These are phyloP conservation scores for Ephydatia muelleri DNA, from an alignment of 37 sponge, comb jelly and placozoan species.

Conservation along the genomic window DNA sequence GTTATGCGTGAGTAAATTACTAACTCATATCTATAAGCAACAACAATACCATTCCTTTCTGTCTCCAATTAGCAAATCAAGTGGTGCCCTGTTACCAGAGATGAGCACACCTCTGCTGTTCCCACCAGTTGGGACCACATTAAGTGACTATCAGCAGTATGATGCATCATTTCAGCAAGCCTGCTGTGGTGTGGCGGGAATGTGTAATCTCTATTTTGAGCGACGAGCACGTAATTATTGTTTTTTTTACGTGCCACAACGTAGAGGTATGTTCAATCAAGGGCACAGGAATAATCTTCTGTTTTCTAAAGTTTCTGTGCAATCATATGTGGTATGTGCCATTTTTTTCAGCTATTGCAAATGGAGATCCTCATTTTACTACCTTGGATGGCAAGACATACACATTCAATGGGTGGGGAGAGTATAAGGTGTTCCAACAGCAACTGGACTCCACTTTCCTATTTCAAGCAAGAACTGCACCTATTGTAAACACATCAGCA, in stretches of 20 bases:
- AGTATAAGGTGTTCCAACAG: constrained; percentile 24
- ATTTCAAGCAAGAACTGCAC: constrained; percentile 51
- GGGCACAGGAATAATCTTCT: background rate
- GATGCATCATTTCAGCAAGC: constrained; percentile 21
- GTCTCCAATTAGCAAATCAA: background rate
- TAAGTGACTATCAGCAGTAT: background rate
- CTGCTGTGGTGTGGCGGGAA: constrained; percentile 43
- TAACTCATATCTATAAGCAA: background rate
- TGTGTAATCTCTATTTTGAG: constrained; percentile 38
- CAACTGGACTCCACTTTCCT: background rate
- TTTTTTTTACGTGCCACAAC: constrained; percentile 19
- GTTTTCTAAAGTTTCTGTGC: background rate
- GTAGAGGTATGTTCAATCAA: constrained; percentile 19
- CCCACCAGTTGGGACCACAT: background rate
- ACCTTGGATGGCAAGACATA: constrained; percentile 65
- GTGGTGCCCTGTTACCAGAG: background rate
- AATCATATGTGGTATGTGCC: background rate
- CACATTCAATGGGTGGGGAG: constrained; percentile 85
- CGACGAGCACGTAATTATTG: constrained; percentile 53
- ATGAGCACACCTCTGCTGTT: constrained; percentile 26
- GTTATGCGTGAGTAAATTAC: background rate
- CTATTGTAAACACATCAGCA: constrained; percentile 30
- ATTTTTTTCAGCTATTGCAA: constrained; percentile 12
- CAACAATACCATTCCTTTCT: background rate
- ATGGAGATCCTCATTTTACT: constrained; percentile 78